phyloP scores from a whole-genome alignment of 35 echinoderm and acorn worm genomes.

The Patiria miniata region DNA sequence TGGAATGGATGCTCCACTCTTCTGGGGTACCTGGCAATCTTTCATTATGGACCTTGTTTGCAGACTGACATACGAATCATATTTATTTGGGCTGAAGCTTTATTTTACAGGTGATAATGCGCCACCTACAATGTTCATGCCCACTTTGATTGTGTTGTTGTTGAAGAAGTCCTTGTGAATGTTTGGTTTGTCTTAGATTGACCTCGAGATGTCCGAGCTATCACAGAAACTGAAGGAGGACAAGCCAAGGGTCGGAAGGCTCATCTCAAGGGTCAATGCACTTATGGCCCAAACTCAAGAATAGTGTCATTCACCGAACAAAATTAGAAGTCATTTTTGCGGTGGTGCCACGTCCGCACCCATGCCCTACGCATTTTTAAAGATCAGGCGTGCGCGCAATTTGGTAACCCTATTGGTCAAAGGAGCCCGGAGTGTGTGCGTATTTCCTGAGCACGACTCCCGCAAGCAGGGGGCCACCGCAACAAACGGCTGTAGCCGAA shows the following conservation, averaged over 20 bases:
- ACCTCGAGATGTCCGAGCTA: not conserved
- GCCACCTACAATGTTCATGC: not conserved
- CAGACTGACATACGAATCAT: too few relatives aligned
- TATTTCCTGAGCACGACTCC: not conserved
- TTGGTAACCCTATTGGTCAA: too few relatives aligned
- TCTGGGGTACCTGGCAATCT: too few relatives aligned
- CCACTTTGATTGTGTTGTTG: too few relatives aligned
- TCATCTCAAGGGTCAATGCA: not conserved
- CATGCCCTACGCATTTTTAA: not conserved
- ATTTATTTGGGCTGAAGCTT: too few relatives aligned
- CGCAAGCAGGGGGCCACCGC: not conserved
- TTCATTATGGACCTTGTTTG: too few relatives aligned
- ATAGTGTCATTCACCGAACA: not conserved
- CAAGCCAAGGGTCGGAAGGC: not conserved
- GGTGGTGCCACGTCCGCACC: not conserved
- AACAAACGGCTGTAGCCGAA: not conserved
- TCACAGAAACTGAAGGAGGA: not conserved
- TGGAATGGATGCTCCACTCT: too few relatives aligned
- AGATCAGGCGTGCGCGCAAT: too few relatives aligned
- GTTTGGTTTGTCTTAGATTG: not conserved
- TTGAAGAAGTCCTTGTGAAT: not conserved
- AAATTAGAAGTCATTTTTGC: not conserved
- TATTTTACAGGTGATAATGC: not conserved
- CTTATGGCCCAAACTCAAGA: not conserved
- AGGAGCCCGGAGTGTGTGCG: too few relatives aligned